These are phyloP conservation scores for Pseudobourletiella spinata DNA, from an alignment of 1,140 invertebrate species.

Conservation along the genomic window DNA sequence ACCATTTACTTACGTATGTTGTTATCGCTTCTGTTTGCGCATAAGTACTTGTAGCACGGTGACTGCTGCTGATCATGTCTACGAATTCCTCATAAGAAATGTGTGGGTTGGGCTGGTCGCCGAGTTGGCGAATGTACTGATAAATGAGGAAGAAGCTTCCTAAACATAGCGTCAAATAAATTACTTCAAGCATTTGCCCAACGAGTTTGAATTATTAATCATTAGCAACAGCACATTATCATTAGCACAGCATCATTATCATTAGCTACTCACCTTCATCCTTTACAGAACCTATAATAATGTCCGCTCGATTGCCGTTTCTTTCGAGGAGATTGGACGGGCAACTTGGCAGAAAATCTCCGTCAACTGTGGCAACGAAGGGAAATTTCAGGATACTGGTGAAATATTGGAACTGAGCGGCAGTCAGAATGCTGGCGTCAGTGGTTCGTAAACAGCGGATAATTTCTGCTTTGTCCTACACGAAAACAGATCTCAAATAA, in stretches of 20 bases:
- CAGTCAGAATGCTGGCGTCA: constrained; percentile 70
- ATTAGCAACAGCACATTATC: too few relatives aligned
- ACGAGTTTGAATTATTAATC: too few relatives aligned
- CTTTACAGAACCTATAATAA: constrained; percentile 74
- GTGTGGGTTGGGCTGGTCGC: constrained; percentile 64
- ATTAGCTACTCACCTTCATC: constrained; percentile 81
- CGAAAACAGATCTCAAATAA: neutral
- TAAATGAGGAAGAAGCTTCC: constrained; percentile 82
- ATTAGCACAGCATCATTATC: too few relatives aligned
- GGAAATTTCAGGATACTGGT: constrained; percentile 78
- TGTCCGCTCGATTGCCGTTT: constrained; percentile 74
- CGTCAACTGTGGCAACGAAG: constrained; percentile 75
- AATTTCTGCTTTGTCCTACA: constrained; percentile 42
- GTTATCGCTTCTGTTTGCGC: constrained; percentile 77
- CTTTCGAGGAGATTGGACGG: constrained; percentile 61
- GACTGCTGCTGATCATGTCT: constrained; percentile 74
- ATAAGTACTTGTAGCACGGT: constrained; percentile 72
- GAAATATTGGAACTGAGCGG: constrained; percentile 74
- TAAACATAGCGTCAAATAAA: constrained; percentile 38
- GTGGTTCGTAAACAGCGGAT: constrained; percentile 75
- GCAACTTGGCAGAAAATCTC: constrained; percentile 68
- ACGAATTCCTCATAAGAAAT: constrained; percentile 72
- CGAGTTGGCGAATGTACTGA: constrained; percentile 80
- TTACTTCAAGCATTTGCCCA: too few relatives aligned
- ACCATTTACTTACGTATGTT: constrained; percentile 62